Evolutionary conservation across 2,113 vertebrate species (phyloP).

Genomic region (Eleginops maclovinus): DNA sequence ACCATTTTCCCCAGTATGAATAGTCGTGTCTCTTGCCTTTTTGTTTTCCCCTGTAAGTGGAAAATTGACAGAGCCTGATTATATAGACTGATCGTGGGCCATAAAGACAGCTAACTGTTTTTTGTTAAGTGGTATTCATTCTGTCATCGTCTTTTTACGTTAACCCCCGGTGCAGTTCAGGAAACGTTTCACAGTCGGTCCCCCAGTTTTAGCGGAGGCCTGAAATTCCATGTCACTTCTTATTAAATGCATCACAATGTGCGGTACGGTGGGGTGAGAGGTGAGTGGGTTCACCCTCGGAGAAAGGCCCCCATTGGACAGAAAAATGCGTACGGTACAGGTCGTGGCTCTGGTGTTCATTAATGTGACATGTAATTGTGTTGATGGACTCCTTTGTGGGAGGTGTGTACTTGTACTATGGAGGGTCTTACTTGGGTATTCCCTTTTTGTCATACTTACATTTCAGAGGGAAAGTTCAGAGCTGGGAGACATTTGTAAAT

Average conservation of each 20-base stretch:
- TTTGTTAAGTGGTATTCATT: slow-evolving; percentile 68
- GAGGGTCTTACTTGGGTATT: neutral
- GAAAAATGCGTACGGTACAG: neutral
- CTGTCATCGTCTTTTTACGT: slow-evolving; percentile 66
- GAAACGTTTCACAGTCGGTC: neutral
- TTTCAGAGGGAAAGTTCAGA: no score
- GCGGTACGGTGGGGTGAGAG: neutral
- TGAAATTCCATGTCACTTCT: slow-evolving; percentile 48
- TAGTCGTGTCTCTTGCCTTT: slow-evolving; percentile 79
- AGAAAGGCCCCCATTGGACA: neutral
- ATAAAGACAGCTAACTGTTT: slow-evolving; percentile 68
- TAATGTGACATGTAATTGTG: neutral
- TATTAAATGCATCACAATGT: slow-evolving; percentile 28
- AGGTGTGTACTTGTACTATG: neutral
- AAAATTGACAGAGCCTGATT: slow-evolving; percentile 77
- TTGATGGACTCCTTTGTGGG: neutral
- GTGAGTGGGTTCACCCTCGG: slow-evolving; percentile 12
- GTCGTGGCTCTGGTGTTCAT: neutral
- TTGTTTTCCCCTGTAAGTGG: slow-evolving; percentile 73
- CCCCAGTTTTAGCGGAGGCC: slow-evolving; percentile 37
- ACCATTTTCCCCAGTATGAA: slow-evolving; percentile 79
- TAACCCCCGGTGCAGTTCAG: slow-evolving; percentile 9
- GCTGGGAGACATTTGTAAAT: no score
- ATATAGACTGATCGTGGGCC: slow-evolving; percentile 74
- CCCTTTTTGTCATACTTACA: no score